phyloP scores from a whole-genome alignment of 2,113 vertebrate genomes.

The Alosa alosa region DNA sequence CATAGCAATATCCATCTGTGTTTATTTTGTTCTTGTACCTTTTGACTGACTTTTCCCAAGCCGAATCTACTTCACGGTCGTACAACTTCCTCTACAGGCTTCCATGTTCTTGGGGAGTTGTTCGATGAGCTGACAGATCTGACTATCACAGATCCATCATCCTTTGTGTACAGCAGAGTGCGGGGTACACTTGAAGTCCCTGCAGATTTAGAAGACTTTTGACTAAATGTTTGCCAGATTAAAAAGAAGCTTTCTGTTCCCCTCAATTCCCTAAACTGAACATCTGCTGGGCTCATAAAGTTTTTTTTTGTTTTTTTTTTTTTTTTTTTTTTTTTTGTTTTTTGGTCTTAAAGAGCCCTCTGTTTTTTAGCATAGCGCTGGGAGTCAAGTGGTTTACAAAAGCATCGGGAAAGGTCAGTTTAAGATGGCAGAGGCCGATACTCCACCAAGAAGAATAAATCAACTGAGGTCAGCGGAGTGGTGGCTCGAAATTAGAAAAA shows the following conservation, averaged over 20 bases:
- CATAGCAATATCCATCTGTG: not conserved
- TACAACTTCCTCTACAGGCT: not conserved
- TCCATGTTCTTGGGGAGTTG: not conserved
- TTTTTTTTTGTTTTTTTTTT: not conserved
- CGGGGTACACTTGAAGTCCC: not conserved
- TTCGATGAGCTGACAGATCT: not conserved
- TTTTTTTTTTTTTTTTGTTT: not conserved
- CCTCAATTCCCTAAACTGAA: not conserved
- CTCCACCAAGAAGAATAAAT: not conserved
- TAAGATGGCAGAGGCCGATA: not conserved
- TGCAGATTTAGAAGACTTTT: not conserved
- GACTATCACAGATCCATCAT: not conserved
- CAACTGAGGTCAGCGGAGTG: not conserved
- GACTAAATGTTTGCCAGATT: not conserved
- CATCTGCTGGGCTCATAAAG: not conserved
- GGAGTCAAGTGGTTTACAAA: not conserved
- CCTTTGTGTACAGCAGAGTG: not conserved
- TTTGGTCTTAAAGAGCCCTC: not conserved
- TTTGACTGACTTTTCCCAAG: not conserved
- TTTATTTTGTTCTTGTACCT: not conserved
- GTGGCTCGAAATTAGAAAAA: not conserved
- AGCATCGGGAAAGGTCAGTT: not conserved
- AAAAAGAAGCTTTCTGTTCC: constrained; percentile 10
- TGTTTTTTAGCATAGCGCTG: not conserved
- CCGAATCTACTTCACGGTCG: not conserved